A percentile compares a stretch with the other conserved stretches of the same genome.
These are phyloP conservation scores for Erinaceus europaeus DNA, from an alignment of 2,113 vertebrate species.

Conservation along the genomic window DNA sequence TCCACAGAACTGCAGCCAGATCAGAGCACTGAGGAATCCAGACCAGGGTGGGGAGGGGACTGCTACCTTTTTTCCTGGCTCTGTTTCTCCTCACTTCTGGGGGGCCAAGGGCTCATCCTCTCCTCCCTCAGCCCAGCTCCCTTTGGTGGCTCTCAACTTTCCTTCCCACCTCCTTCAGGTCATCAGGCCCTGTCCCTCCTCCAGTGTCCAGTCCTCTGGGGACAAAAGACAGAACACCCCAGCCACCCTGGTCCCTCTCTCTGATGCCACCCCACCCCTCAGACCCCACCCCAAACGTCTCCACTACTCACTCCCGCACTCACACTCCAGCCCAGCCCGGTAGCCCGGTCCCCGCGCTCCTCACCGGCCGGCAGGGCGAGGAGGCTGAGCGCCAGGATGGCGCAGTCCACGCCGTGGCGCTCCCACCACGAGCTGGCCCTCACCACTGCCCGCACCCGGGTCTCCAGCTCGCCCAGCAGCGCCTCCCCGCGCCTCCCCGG, in stretches of 20 bases:
- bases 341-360: not conserved
- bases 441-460: slow-evolving; percentile 87
- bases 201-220: not conserved
- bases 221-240: not conserved
- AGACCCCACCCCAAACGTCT: not conserved
- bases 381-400: slow-evolving; percentile 86
- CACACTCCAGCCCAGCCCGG: not conserved
- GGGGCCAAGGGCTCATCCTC: rapidly evolving
- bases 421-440: slow-evolving; percentile 95
- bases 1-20: not conserved
- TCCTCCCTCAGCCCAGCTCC: not conserved
- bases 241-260: no score
- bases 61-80: no score
- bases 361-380: slow-evolving; percentile 87
- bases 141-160: not conserved
- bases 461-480: slow-evolving; percentile 89
- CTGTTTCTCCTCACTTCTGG: not conserved
- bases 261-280: not conserved
- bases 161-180: not conserved
- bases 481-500: slow-evolving; percentile 76
- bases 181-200: not conserved
- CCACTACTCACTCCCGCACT: not conserved
- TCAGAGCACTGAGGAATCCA: no score
- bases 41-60: no score
- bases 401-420: slow-evolving; percentile 87